Evolutionary conservation across 2,797 vertebrate genomes (phyloP), one percentile per base, ranked within the genome.

Genomic region (Macropus fuliginosus): DNA sequence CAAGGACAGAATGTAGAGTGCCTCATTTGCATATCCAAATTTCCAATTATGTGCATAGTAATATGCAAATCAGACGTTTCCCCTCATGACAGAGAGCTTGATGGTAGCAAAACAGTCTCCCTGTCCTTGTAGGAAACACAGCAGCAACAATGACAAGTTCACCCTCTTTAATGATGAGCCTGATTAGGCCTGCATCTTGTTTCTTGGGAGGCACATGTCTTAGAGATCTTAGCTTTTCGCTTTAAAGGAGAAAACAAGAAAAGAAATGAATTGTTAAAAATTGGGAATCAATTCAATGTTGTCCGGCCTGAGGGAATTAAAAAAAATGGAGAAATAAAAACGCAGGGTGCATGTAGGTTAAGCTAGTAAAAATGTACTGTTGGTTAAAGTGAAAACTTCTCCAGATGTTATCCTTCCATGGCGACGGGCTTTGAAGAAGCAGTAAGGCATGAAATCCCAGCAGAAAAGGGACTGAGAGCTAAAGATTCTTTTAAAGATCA

Each of bases 1-100:
- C 56, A 97, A 96, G 54, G 55, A 24, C 62, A 90, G 91, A 96
- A 97, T 59, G 11, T 74, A 52, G 50, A 95, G 2, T 90, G 24
- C 91, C 94, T 62, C 62, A 95, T 97, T 96, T 97, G 89, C 96
- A 96, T 96, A 94, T 81, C 94, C 59, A 92, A 94, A 96, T 93
- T 54, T 40, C 54, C 95, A 97, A 95, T 96, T 96, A 96, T 93
- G 40, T 96, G 46, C 40, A 40, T 87, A 95, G 59, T 74, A 90
- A 95, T 94, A 96, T 96, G 96, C 59, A 97, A 97, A 97, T 96
- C 91, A 94, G 14, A 4, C 18, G 95, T 57, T 55, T 59, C 96
- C 96, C 93, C 93, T 94, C 90, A 94, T 96, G 59, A 95, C 91
- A 94, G 59, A 93, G 52, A 95, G 91, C 54, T 55, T 91, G 91